Evolutionary conservation across 2,797 vertebrate genomes (phyloP).

Genomic region (Cossypha polioptera): DNA sequence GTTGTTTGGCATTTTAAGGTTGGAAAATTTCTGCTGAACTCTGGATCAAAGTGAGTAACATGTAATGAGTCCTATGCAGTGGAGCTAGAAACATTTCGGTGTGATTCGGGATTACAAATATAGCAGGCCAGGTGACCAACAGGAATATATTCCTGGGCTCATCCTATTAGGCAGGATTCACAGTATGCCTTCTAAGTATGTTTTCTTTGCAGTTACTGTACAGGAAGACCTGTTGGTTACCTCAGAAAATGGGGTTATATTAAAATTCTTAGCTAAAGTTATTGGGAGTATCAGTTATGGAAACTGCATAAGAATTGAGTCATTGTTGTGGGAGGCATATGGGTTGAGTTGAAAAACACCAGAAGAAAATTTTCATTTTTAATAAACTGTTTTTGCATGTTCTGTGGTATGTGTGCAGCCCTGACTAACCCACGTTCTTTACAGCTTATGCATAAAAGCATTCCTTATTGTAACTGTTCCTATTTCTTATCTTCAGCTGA

Average conservation of each 20-base stretch:
- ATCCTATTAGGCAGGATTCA: background rate
- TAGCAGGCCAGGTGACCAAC: background rate
- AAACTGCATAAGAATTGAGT: background rate
- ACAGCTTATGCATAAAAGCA: background rate
- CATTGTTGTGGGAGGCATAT: background rate
- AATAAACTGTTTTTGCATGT: background rate
- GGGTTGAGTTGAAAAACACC: background rate
- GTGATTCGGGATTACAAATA: background rate
- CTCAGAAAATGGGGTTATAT: background rate
- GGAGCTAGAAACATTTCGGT: background rate
- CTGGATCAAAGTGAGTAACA: background rate
- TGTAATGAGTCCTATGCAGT: background rate
- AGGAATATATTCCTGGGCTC: background rate
- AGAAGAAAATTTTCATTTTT: background rate
- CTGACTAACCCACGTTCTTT: background rate
- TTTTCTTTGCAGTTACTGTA: background rate
- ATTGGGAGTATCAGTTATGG: background rate
- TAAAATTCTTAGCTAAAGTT: background rate
- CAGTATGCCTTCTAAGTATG: background rate
- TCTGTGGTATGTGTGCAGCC: background rate
- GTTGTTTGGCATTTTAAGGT: background rate
- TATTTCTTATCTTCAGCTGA: background rate
- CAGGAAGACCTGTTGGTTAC: background rate
- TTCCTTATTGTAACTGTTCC: background rate
- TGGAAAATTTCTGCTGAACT: background rate